A percentile compares a stretch with the other conserved stretches of the same genome.
Conservation (phyloP, 30 jellyfish, hydroid and myxozoan genomes). For the Aurelia sp. region DNA sequence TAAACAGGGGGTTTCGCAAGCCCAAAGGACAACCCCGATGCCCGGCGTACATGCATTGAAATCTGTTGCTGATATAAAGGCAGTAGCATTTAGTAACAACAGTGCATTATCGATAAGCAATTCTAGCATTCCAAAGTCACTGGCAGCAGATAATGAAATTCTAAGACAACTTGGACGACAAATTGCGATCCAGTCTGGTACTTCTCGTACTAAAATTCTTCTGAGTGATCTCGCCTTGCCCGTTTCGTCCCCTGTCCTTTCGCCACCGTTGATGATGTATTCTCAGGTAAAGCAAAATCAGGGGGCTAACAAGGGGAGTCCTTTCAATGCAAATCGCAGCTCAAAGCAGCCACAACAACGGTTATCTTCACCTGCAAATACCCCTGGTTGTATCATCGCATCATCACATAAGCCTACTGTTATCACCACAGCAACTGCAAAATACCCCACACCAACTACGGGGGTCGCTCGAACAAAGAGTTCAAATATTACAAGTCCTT, state of each 20-base stretch:
- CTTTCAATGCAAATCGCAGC: background rate
- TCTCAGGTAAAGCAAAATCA: slow-evolving; percentile 3
- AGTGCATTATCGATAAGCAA: background rate
- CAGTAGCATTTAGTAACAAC: background rate
- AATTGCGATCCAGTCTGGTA: slow-evolving; percentile 13
- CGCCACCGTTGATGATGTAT: slow-evolving; percentile 48
- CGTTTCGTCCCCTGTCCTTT: background rate
- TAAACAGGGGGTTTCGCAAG: background rate
- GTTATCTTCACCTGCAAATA: background rate
- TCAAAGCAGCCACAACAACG: background rate
- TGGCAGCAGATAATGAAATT: background rate
- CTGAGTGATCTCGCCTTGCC: slow-evolving; percentile 32
- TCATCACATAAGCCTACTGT: background rate
- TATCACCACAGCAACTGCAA: background rate
- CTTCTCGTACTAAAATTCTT: slow-evolving; percentile 11
- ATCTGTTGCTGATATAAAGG: background rate
- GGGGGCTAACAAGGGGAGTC: slow-evolving; percentile 9
- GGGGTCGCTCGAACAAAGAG: too few species aligned
- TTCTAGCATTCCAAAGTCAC: background rate
- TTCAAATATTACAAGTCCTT: background rate
- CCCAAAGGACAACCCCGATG: background rate
- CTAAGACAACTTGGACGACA: slow-evolving; percentile 40
- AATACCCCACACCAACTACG: too few species aligned
- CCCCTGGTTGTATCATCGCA: background rate
- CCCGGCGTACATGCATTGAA: background rate